A percentile compares a stretch with the other conserved stretches of the same genome.
Evolutionary conservation across 1,140 invertebrate species (phyloP).

Genomic region (Ganaspis sp.): DNA sequence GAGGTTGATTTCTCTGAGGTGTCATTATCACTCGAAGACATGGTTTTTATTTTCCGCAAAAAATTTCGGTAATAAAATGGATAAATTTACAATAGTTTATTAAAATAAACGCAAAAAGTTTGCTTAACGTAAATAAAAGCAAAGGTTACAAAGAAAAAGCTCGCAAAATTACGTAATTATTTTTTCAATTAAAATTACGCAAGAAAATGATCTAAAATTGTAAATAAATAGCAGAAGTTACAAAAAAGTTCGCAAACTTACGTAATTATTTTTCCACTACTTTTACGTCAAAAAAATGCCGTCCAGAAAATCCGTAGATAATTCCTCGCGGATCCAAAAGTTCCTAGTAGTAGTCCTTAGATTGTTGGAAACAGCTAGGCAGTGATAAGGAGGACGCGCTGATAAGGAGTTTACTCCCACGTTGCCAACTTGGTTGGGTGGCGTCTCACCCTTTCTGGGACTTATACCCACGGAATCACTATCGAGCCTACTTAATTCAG

Average conservation of each 20-base stretch:
- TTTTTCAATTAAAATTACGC: too few species aligned
- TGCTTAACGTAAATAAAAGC: too few species aligned
- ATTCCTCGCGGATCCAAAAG: not conserved
- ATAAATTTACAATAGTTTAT: not conserved
- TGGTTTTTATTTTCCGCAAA: not conserved
- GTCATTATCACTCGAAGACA: not conserved
- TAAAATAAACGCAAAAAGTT: too few species aligned
- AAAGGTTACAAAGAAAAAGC: too few species aligned
- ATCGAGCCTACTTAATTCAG: not conserved
- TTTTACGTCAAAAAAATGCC: too few species aligned
- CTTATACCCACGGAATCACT: not conserved
- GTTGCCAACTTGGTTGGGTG: not conserved
- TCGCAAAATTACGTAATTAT: too few species aligned
- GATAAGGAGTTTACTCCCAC: too few species aligned
- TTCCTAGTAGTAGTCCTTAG: not conserved
- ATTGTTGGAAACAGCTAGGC: not conserved
- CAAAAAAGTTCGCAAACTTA: too few species aligned
- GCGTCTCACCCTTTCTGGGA: not conserved
- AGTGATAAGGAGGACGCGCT: too few species aligned
- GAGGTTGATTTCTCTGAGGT: not conserved
- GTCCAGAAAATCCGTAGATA: not conserved
- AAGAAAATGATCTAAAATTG: too few species aligned
- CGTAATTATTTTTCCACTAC: too few species aligned
- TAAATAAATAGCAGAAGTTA: too few species aligned
- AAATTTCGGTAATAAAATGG: not conserved